A percentile compares a stretch with the other conserved stretches of the same genome.
Conservation (phyloP, 2,888 invertebrate genomes). For the Copidosoma aretas region DNA sequence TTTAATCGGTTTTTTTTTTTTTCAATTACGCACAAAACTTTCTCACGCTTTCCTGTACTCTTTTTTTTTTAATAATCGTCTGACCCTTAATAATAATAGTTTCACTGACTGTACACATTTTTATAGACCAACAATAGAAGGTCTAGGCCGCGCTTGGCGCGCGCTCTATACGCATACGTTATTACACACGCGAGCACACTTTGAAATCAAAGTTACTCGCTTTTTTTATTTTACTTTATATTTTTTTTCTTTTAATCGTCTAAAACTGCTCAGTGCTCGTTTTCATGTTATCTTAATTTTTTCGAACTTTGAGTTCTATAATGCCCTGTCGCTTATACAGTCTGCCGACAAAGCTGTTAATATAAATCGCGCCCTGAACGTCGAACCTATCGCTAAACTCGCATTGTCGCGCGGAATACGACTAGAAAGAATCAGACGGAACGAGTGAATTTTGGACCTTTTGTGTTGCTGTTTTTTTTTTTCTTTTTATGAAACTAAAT, state of each 20-base stretch:
- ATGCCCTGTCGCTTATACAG: constrained; percentile 10
- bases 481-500: too few relatives aligned
- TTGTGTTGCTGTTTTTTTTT: too few relatives aligned
- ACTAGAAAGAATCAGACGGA: constrained; percentile 25
- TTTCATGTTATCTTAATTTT: constrained; percentile 36
- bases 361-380: constrained; percentile 42
- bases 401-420: constrained; percentile 36
- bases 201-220: constrained; percentile 38
- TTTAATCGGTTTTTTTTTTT: constrained; percentile 18
- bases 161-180: constrained; percentile 52
- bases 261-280: constrained; percentile 33
- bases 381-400: constrained; percentile 44
- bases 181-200: constrained; percentile 45
- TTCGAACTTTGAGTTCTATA: constrained; percentile 40
- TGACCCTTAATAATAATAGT: constrained; percentile 63
- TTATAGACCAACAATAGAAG: constrained; percentile 63
- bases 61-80: constrained; percentile 44
- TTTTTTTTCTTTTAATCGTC: constrained; percentile 20
- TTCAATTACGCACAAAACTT: constrained; percentile 37
- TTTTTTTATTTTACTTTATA: constrained; percentile 33
- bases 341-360: constrained; percentile 31
- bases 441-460: constrained; percentile 1
- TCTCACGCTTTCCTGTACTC: constrained; percentile 35
- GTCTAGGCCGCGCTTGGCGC: constrained; percentile 59
- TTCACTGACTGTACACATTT: constrained; percentile 63